These are phyloP conservation scores for Drosophila lacicola DNA, from an alignment of 2,888 invertebrate genomes.

Conservation along the genomic window DNA sequence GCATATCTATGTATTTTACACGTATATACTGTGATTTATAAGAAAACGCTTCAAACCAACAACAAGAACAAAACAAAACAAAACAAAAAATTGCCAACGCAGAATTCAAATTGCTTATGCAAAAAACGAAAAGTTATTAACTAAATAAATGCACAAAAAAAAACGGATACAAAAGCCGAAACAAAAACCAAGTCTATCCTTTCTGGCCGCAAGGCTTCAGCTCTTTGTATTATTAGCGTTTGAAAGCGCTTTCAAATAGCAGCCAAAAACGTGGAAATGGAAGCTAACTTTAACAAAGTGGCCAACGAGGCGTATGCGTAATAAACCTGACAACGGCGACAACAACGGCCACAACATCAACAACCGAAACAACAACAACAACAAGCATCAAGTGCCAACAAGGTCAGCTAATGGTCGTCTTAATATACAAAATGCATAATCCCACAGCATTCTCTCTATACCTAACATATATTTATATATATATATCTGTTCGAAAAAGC, in stretches of 20 bases:
- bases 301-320: conserved; percentile 64
- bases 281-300: conserved; percentile 51
- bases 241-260: conserved; percentile 33
- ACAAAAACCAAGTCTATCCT: conserved; percentile 60
- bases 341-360: conserved; percentile 13
- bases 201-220: conserved; percentile 58
- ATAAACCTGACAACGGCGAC: conserved; percentile 46
- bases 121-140: conserved; percentile 71
- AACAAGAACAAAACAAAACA: conserved; percentile 44
- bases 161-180: conserved; percentile 68
- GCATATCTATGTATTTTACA: conserved; percentile 75
- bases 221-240: conserved; percentile 44
- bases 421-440: conserved; percentile 61
- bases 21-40: conserved; percentile 81
- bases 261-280: conserved; percentile 21
- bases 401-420: conserved; percentile 80
- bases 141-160: conserved; percentile 74
- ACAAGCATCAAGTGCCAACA: conserved; percentile 54
- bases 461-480: conserved; percentile 29
- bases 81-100: conserved; percentile 53
- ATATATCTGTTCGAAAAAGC: conserved; percentile 40
- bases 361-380: conserved; percentile 13
- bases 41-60: conserved; percentile 72
- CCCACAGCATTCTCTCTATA: conserved; percentile 50
- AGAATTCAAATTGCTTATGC: conserved; percentile 68